A percentile compares a stretch with the other conserved stretches of the same genome.
phyloP scores from a whole-genome alignment of 2,113 vertebrate genomes.

The Lamprologus ornatipinnis region DNA sequence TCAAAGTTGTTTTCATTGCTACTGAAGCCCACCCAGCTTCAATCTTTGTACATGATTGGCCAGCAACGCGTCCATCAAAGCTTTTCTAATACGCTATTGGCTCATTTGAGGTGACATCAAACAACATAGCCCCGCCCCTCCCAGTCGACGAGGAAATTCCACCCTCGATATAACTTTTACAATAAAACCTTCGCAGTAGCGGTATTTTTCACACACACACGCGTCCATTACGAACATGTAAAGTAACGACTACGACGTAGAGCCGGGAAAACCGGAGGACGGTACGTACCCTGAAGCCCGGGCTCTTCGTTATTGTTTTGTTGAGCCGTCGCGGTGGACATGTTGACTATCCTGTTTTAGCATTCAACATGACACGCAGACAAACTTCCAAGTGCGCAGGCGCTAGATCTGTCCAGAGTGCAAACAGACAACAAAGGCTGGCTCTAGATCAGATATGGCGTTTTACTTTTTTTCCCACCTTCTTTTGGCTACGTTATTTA shows the following conservation, averaged over 20 bases:
- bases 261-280: neutral
- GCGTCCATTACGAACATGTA: accelerated
- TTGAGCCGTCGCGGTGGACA: slow-evolving; percentile 71
- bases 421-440: neutral
- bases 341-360: slow-evolving; percentile 64
- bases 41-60: slow-evolving; percentile 28
- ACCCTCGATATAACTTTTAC: slow-evolving; percentile 43
- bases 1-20: slow-evolving; percentile 68
- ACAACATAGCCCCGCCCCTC: slow-evolving; percentile 23
- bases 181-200: slow-evolving; percentile 19
- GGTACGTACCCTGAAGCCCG: slow-evolving; percentile 69
- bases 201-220: neutral
- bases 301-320: slow-evolving; percentile 75
- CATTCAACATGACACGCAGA: slow-evolving; percentile 57
- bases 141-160: slow-evolving; percentile 60
- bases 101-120: neutral
- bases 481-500: neutral
- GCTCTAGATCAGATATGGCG: neutral
- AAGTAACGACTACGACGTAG: no score
- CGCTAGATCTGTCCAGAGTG: neutral
- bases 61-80: slow-evolving; percentile 32
- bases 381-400: slow-evolving; percentile 34
- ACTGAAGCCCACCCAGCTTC: slow-evolving; percentile 30
- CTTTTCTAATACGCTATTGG: slow-evolving; percentile 36
- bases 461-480: neutral